A percentile compares a stretch with the other conserved stretches of the same genome.
Evolutionary conservation across 2,113 vertebrate genomes (phyloP).

Genomic region (Forbesichthys agassizii): DNA sequence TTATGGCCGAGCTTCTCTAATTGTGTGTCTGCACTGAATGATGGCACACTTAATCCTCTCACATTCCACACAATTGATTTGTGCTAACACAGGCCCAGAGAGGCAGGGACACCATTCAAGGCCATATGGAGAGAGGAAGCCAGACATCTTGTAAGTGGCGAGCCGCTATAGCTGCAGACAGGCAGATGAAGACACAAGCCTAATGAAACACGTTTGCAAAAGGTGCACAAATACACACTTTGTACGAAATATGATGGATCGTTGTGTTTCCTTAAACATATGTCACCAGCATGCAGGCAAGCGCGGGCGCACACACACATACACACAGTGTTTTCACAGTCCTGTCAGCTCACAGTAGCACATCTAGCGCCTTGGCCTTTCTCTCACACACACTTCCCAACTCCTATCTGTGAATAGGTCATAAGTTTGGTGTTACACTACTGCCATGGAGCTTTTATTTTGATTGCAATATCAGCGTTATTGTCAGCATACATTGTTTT

Average conservation of each 20-base stretch:
- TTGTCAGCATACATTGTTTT: not conserved
- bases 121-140: slow-evolving; percentile 89
- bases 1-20: slow-evolving; percentile 93
- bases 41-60: slow-evolving; percentile 96
- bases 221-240: slow-evolving; percentile 59
- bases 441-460: not conserved
- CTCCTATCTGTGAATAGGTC: slow-evolving; percentile 61
- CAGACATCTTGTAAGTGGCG: slow-evolving; percentile 85
- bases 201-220: slow-evolving; percentile 77
- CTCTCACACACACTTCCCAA: no score
- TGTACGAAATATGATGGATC: no score
- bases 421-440: slow-evolving; percentile 1
- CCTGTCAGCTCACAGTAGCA: slow-evolving; percentile 49
- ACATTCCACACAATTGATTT: slow-evolving; percentile 95
- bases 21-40: slow-evolving; percentile 95
- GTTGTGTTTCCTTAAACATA: not conserved
- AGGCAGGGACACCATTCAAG: slow-evolving; percentile 83
- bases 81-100: slow-evolving; percentile 87
- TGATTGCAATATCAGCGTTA: not conserved
- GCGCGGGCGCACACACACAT: not conserved
- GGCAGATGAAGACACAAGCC: slow-evolving; percentile 72
- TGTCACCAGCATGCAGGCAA: not conserved
- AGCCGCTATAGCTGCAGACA: slow-evolving; percentile 66
- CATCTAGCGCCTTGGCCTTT: slow-evolving; percentile 29
- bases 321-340: slow-evolving; percentile 46